phyloP scores from a whole-genome alignment of 2,888 invertebrate species.

The Agonum fuliginosum region DNA sequence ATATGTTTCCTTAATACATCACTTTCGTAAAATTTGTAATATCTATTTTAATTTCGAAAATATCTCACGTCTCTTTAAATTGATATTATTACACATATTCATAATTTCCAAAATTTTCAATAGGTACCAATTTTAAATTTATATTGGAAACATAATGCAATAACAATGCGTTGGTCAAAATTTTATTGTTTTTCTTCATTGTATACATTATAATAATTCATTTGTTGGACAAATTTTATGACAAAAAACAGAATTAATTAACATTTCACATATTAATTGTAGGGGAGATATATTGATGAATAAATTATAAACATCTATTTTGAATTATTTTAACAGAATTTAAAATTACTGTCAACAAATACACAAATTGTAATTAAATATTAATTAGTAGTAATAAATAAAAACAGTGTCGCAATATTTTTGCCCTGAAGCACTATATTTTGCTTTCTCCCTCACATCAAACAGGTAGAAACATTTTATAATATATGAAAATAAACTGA shows the following conservation, averaged over 20 bases:
- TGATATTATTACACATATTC: too few species aligned
- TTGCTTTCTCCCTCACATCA: too few species aligned
- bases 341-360: constrained; percentile 2
- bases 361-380: constrained; percentile 32
- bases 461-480: too few species aligned
- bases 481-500: too few species aligned
- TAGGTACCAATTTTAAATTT: background rate
- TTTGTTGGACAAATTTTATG: background rate
- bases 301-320: constrained; percentile 15
- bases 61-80: background rate
- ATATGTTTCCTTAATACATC: too few species aligned
- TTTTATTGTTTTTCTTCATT: background rate
- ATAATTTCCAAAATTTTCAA: too few species aligned
- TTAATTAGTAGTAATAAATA: constrained; percentile 19
- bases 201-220: constrained; percentile 26
- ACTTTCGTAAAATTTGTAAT: too few species aligned
- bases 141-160: background rate
- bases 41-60: background rate
- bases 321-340: background rate
- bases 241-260: constrained; percentile 22
- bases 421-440: background rate
- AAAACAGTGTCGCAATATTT: background rate
- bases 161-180: background rate
- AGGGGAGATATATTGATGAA: background rate
- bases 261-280: background rate